Conservation (phyloP, 2,797 vertebrate species). For the Erithacus rubecula region DNA sequence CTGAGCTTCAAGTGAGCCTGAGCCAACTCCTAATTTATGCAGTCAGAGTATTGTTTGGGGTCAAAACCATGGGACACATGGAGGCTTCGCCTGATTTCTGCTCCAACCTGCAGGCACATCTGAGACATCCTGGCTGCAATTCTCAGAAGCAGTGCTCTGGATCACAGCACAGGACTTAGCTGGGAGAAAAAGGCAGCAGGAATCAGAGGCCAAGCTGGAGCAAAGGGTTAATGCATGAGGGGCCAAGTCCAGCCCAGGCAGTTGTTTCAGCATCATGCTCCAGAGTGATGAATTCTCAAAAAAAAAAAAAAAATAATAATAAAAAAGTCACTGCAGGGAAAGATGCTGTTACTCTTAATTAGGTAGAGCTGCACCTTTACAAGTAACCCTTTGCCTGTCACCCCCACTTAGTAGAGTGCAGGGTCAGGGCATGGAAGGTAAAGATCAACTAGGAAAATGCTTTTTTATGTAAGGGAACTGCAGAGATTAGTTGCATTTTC, state of each 20-base stretch:
- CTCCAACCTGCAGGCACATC: constrained; percentile 16
- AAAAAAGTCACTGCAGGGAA: neutral
- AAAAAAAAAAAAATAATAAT: neutral
- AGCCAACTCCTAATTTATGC: constrained; percentile 60
- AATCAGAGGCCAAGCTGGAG: neutral
- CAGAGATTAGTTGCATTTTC: neutral
- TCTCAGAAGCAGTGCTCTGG: neutral
- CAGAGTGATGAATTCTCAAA: neutral
- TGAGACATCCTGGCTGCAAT: neutral
- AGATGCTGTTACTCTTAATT: neutral
- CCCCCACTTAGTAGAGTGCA: neutral
- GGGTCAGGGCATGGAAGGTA: neutral
- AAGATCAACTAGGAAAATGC: neutral
- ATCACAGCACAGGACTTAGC: neutral
- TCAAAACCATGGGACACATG: neutral
- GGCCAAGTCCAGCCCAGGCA: neutral
- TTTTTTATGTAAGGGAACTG: neutral
- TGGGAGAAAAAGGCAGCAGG: neutral
- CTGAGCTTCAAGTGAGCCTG: constrained; percentile 44
- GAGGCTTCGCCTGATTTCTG: neutral
- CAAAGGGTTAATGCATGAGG: neutral
- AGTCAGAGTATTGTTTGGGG: neutral
- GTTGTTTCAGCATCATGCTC: neutral
- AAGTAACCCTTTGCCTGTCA: neutral
- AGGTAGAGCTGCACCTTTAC: neutral